Evolutionary conservation across 2,797 vertebrate species (phyloP), one percentile per base, ranked within the genome.

Genomic region (Melopsittacus undulatus): DNA sequence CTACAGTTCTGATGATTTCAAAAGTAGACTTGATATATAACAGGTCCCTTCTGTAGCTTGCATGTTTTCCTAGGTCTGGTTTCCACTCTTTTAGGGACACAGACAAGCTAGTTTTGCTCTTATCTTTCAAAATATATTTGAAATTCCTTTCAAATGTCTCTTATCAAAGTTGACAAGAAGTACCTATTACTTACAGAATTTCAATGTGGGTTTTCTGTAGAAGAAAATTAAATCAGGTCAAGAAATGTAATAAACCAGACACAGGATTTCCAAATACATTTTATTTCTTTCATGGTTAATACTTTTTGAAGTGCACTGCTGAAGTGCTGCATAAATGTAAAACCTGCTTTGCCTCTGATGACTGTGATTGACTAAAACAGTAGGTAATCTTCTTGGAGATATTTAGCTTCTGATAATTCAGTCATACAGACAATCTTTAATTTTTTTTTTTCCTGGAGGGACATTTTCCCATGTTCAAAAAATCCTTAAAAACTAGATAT

Each of bases 141-240:
- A 87, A 91, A 93, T 95, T 83, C 64, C 72, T 92, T 93, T 92
- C 82, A 89, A 93, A 95, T 81, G 57, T 32, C 88, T 92, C 75
- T 87, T 96, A 96, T 94, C 96, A 78, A 94, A 85, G 81, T 51
- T 92, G 94, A 92, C 94, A 93, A 95, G 88, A 90, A 94, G 78
- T 63, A 95, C 88, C 86, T 94, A 81, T 91, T 96, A 93, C 94
- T 96, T 93, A 87, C 81, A 95, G 90, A 92, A 81, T 96, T 96
- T 96, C 90, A 89, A 66, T 78, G 90, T 4, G 5, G 38, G 56
- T 79, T 94, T 96, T 94, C 83, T 89, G 67, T 79, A 83, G 63
- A 82, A 92, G 92, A 96, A 95, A 95, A 97, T 95, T 92, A 95
- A 93, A 96, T 96, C 95, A 95, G 90, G 84, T 94, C 88, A 93